Percentiles rank a stretch among this genome's conserved stretches.
These are phyloP conservation scores for Zaprionus gabonicus DNA, from an alignment of 1,140 invertebrate species.

Conservation along the genomic window DNA sequence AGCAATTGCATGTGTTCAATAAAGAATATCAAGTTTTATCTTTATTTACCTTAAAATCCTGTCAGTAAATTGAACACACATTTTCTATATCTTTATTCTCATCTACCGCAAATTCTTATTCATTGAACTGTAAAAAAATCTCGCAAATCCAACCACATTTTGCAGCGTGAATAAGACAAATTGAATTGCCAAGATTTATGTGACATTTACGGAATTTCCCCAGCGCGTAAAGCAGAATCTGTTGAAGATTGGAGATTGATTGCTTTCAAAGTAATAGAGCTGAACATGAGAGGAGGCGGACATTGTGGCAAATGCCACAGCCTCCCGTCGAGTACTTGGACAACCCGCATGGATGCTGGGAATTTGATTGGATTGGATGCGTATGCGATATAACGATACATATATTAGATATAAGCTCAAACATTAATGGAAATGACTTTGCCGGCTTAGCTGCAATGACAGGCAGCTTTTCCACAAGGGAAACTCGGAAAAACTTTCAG, in stretches of 20 bases:
- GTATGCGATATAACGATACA: neutral
- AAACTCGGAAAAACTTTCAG: too few relatives aligned
- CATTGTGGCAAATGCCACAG: neutral
- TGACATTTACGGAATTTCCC: constrained; percentile 36
- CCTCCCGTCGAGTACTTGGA: neutral
- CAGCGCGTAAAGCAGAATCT: constrained; percentile 13
- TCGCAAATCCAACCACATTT: constrained; percentile 20
- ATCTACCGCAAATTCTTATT: constrained; percentile 1
- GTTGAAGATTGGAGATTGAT: constrained; percentile 29
- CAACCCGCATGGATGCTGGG: neutral
- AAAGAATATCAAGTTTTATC: neutral
- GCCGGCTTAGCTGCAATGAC: neutral
- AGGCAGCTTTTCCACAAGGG: neutral
- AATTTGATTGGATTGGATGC: constrained; percentile 3
- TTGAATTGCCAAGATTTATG: constrained; percentile 34
- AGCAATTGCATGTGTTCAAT: neutral
- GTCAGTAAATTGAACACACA: neutral
- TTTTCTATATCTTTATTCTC: neutral
- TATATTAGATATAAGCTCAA: neutral
- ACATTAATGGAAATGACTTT: neutral
- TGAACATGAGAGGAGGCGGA: neutral
- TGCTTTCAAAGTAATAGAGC: constrained; percentile 17
- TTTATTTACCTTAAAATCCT: neutral
- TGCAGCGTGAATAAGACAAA: constrained; percentile 38
- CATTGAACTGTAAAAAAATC: neutral